Evolutionary conservation across 2,113 vertebrate genomes (phyloP).

Genomic region (Psammodynastes pulverulentus): DNA sequence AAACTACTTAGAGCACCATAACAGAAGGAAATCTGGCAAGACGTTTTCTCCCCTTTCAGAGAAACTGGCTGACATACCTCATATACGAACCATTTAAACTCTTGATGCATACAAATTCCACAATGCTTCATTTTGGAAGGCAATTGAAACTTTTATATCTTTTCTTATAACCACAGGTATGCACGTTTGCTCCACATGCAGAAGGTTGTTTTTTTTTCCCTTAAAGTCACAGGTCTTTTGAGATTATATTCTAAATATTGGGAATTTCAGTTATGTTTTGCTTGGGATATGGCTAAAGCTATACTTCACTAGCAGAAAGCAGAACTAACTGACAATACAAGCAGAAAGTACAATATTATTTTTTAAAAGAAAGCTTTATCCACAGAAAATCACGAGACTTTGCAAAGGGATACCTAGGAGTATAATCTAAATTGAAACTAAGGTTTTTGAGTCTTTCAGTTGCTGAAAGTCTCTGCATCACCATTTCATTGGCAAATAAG

Average conservation of each 20-base stretch:
- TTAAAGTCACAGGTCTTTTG: background rate
- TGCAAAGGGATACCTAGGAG: background rate
- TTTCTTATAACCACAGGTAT: conserved; percentile 20
- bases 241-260: background rate
- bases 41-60: conserved; percentile 55
- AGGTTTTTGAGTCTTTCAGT: background rate
- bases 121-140: conserved; percentile 28
- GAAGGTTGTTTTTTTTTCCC: background rate
- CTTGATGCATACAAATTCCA: conserved; percentile 30
- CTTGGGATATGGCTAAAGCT: background rate
- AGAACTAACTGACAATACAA: background rate
- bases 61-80: conserved; percentile 46
- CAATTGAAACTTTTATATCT: conserved; percentile 28
- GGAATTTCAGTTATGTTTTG: background rate
- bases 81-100: conserved; percentile 50
- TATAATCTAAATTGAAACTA: background rate
- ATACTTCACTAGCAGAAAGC: background rate
- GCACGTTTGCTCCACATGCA: background rate
- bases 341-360: background rate
- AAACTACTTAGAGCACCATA: conserved; percentile 49
- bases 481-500: too few species aligned
- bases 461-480: background rate
- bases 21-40: conserved; percentile 48
- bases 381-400: background rate
- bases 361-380: background rate